Percentiles rank a stretch among this genome's conserved stretches.
Conservation (phyloP, 2,797 vertebrate genomes). For the Anguilla pacifica region DNA sequence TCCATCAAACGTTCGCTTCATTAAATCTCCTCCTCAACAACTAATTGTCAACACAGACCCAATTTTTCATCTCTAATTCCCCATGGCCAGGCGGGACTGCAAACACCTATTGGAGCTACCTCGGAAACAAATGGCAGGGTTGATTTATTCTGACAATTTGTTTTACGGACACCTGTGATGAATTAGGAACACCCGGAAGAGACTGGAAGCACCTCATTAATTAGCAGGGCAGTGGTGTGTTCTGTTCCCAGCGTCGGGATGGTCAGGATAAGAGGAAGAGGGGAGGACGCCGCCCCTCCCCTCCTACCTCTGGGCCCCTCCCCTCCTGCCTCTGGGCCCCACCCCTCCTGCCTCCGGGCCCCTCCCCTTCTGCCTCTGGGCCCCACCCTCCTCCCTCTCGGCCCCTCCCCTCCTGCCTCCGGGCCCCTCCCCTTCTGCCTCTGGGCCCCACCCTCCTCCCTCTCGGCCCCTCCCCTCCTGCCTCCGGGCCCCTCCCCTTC, state of each 20-base stretch:
- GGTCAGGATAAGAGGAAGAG: neutral
- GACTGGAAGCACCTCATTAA: slow-evolving; percentile 22
- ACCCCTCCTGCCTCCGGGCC: too few species aligned
- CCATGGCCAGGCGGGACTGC: neutral
- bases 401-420: too few species aligned
- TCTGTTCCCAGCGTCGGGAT: neutral
- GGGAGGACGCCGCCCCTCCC: slow-evolving; percentile 12
- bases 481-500: slow-evolving; percentile 12
- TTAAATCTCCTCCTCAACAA: slow-evolving; percentile 12
- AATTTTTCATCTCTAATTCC: slow-evolving; percentile 27
- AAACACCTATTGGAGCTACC: slow-evolving; percentile 15
- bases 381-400: too few species aligned
- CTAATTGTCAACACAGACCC: slow-evolving; percentile 24
- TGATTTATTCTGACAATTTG: slow-evolving; percentile 38
- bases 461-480: slow-evolving; percentile 19
- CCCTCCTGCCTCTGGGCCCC: neutral
- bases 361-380: too few species aligned
- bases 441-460: too few species aligned
- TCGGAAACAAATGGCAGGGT: slow-evolving; percentile 24
- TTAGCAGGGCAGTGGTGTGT: neutral
- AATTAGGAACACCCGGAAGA: slow-evolving; percentile 27
- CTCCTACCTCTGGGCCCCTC: slow-evolving; percentile 21
- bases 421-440: too few species aligned
- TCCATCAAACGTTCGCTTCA: slow-evolving; percentile 6
- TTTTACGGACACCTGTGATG: slow-evolving; percentile 31